Evolutionary conservation across 2,888 invertebrate genomes (phyloP), one percentile per base, ranked within the genome.

Genomic region (Melikaiella ostensackeni): DNA sequence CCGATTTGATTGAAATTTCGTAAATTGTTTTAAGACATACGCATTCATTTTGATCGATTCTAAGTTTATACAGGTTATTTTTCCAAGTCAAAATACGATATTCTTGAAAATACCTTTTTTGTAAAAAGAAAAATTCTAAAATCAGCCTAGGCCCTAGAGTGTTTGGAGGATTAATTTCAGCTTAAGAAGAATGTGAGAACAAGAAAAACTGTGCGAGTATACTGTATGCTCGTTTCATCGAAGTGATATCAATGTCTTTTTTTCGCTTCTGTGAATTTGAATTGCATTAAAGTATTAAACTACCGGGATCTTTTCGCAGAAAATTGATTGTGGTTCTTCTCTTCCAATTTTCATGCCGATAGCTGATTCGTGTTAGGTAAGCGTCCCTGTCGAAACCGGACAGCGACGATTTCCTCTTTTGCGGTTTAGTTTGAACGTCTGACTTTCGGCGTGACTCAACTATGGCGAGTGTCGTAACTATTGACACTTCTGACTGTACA

Each of bases 391-490:
- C 35, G 64, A 64, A 64, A 63, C 38, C 64, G 38, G 38, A 64
- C 64, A 64, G 42, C n/a, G 16, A 30, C 30, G 16, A 30, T 70
- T 70, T 70, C 70, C 70, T 57, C 57, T 24, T 50, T 24, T 57
- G 57, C 57, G 57, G 57, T 57, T 57, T 57, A 24, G 57, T 57
- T 57, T 57, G 57, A 24, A 24, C 57, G 24, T 24, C 24, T 57
- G 50, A 70, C 66, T 46, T 66, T 66, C 66, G 66, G 66, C 70
- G 30, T 70, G 70, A 50, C 70, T 70, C n/a, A 70, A 70, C 46
- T 64, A 46, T 30, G 46, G 70, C 21, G 19, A 50, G 30, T 70
- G 70, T 70, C 46, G 46, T 70, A 70, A 70, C 42, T 30, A 50
- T 70, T 70, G 70, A 70, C 70, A 70, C 46, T 70, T 70, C 19